These are phyloP conservation scores for Haliclona indistincta DNA, from an alignment of 37 sponge, comb jelly and placozoan genomes.

Conservation along the genomic window DNA sequence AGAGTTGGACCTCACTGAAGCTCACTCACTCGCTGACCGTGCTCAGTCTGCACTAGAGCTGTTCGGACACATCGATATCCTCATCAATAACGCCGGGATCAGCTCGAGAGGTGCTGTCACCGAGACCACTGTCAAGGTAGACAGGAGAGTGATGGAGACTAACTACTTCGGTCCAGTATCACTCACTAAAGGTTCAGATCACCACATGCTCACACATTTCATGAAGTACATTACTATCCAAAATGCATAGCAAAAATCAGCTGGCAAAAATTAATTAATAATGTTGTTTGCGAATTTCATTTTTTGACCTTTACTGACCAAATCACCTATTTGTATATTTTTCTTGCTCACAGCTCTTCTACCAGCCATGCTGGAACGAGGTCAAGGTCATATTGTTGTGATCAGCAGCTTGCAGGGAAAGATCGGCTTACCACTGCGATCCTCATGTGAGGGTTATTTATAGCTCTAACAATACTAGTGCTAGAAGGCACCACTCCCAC, in stretches of 20 bases:
- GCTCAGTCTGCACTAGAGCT: slow-evolving; percentile 27
- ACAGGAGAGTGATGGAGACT: slow-evolving; percentile 74
- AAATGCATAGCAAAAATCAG: background rate
- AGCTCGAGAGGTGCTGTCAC: slow-evolving; percentile 64
- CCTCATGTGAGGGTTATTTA: slow-evolving; percentile 70
- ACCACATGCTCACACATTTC: background rate
- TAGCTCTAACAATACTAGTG: background rate
- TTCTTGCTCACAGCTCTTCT: slow-evolving; percentile 49
- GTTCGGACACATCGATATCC: slow-evolving; percentile 66
- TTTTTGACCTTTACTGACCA: background rate
- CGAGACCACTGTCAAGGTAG: slow-evolving; percentile 59
- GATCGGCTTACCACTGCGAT: slow-evolving; percentile 67
- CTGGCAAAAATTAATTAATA: background rate
- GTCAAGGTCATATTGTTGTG: slow-evolving; percentile 74
- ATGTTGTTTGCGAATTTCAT: background rate
- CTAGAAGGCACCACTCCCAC: too few species aligned
- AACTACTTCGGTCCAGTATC: slow-evolving; percentile 83
- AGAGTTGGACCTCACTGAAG: slow-evolving; percentile 50
- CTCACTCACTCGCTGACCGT: slow-evolving; percentile 39
- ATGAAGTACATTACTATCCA: background rate
- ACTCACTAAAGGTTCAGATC: slow-evolving; percentile 66
- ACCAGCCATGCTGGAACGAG: slow-evolving; percentile 68
- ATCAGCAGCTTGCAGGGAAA: slow-evolving; percentile 85
- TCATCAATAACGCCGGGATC: slow-evolving; percentile 84
- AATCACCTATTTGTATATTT: background rate